These are phyloP conservation scores for Prunella fulvescens DNA, from an alignment of 2,113 vertebrate species.

Conservation along the genomic window DNA sequence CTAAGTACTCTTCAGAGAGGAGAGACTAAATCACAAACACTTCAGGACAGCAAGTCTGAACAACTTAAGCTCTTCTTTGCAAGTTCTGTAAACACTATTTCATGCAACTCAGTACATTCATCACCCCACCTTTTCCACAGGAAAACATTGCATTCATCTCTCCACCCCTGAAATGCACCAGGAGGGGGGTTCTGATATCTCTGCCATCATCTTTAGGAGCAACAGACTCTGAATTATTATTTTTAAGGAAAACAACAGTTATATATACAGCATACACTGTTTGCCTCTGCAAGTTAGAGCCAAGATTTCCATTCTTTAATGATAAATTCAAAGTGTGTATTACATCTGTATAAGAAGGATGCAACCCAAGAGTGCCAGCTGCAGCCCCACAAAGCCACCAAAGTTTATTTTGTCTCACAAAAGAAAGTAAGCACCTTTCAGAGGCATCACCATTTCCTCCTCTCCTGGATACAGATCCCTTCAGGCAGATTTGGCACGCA, in stretches of 20 bases:
- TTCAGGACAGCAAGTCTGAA: neutral
- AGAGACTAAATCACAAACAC: neutral
- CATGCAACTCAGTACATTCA: neutral
- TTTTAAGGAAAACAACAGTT: neutral
- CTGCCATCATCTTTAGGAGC: neutral
- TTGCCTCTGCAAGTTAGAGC: neutral
- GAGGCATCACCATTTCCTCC: neutral
- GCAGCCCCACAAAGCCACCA: neutral
- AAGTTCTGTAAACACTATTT: neutral
- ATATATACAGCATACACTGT: fast-evolving
- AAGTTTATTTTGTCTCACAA: neutral
- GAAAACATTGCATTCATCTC: neutral
- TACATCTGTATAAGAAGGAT: neutral
- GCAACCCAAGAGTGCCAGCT: neutral
- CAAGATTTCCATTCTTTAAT: neutral
- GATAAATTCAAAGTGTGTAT: neutral
- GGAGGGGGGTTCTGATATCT: neutral
- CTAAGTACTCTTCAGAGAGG: neutral
- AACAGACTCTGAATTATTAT: neutral
- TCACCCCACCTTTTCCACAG: neutral
- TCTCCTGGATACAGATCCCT: neutral
- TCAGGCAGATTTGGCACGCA: neutral
- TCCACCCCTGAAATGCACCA: neutral
- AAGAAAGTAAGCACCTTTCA: neutral
- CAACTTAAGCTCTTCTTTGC: neutral